These are phyloP conservation scores for Tachina fera DNA, from an alignment of 2,888 invertebrate genomes.

Conservation along the genomic window DNA sequence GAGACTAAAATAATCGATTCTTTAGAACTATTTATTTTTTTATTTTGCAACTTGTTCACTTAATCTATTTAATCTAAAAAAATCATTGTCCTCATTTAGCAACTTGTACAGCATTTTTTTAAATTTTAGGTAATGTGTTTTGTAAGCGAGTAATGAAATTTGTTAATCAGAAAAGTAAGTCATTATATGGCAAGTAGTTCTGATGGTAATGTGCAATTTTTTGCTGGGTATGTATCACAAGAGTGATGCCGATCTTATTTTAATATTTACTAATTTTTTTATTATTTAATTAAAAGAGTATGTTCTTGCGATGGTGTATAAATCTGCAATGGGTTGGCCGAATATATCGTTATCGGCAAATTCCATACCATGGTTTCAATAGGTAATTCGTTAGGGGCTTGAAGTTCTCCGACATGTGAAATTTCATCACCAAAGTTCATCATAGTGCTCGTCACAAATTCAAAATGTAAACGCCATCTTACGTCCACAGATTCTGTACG, in stretches of 20 bases:
- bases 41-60: no score
- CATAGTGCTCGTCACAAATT: slow-evolving; percentile 94
- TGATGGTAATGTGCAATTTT: no score
- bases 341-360: slow-evolving; percentile 95
- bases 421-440: slow-evolving; percentile 84
- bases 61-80: no score
- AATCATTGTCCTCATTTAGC: no score
- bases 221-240: not conserved
- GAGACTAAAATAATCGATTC: no score
- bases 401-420: slow-evolving; percentile 86
- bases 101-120: no score
- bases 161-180: no score
- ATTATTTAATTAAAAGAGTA: slow-evolving; percentile 77
- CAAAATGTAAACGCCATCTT: slow-evolving; percentile 97
- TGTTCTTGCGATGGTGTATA: slow-evolving; percentile 85
- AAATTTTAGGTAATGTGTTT: no score
- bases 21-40: no score
- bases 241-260: not conserved
- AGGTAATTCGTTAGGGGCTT: slow-evolving; percentile 92
- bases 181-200: no score
- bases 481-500: slow-evolving; percentile 94
- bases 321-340: slow-evolving; percentile 93
- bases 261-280: not conserved
- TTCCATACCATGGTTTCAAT: slow-evolving; percentile 99
- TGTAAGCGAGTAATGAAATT: no score